Evolutionary conservation across 1,140 invertebrate genomes (phyloP), one percentile per base, ranked within the genome.

Genomic region (Euura lappo): DNA sequence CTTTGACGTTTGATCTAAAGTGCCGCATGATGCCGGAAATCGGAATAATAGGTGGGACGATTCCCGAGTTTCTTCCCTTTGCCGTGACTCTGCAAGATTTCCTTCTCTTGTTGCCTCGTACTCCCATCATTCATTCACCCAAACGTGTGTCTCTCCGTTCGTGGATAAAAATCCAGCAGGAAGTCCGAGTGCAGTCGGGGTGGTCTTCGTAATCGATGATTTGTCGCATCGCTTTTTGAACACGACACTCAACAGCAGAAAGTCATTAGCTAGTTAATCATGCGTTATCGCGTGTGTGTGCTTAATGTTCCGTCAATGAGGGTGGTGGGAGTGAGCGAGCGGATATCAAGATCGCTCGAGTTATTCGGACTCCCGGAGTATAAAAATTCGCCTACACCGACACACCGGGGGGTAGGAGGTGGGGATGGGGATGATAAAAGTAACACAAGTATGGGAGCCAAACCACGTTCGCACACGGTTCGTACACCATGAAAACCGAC

Each of bases 251-350:
- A 13, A 60, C 70, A 13, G 75, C 79, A 78, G 77, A 83, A 81
- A 84, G 84, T 87, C 85, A 88, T 87, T 88, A 87, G 85, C 79
- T 77, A 78, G 80, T 86, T 88, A 87, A 88, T 88, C 86, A 85
- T 86, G 86, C 84, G 85, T 86, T 86, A 86, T 87, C 85, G 84
- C 28, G 28, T 28, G 28, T 85, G 84, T 85, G 85, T 82, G 86
- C 79, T 84, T 86, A 88, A 88, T 88, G 86, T 88, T 86, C 81
- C 86, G 85, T 87, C 86, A 82, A 85, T 81, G 82, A 84, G 51
- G 51, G 51, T 86, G 28, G 28, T 28, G 28, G 83, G 81, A 87
- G 81, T 81, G 81, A 60, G 3, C 51, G 51, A 60, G 13, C 13
- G 28, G 28, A 28, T 28, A 28, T 28, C 28, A 60, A 60, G 13